A percentile compares a stretch with the other conserved stretches of the same genome.
Evolutionary conservation across 1,140 invertebrate species (phyloP).

Genomic region (Leptinotarsa texana): DNA sequence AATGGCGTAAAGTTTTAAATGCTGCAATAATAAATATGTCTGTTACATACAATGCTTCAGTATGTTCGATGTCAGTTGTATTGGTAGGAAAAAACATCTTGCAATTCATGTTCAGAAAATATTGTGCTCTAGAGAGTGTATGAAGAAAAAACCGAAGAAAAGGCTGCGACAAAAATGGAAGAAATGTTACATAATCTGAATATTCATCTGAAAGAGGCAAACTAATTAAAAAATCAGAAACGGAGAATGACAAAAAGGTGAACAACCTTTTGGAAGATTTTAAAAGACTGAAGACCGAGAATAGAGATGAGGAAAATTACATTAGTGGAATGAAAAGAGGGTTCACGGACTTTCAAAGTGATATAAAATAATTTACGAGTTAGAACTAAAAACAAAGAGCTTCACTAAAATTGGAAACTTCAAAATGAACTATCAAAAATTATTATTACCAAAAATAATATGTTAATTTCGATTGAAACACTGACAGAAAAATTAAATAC

Average conservation of each 20-base stretch:
- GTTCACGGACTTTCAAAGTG: background rate
- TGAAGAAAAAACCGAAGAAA: background rate
- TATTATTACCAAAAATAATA: background rate
- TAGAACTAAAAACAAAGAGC: background rate
- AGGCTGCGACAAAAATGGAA: background rate
- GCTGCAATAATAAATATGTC: background rate
- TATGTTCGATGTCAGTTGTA: background rate
- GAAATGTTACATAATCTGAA: background rate
- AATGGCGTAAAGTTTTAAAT: background rate
- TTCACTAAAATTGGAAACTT: background rate
- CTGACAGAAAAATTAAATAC: background rate
- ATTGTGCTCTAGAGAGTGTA: background rate
- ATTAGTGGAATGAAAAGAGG: background rate
- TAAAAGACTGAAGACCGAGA: background rate
- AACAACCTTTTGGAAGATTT: background rate
- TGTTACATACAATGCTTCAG: background rate
- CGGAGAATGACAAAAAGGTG: background rate
- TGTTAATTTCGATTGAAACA: background rate
- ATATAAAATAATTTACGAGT: background rate
- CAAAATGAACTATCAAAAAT: background rate
- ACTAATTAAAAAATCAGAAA: background rate
- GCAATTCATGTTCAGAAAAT: background rate
- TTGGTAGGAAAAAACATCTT: slow-evolving; percentile 1
- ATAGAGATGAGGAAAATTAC: background rate
- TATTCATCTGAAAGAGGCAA: background rate